Base-by-base conservation (phyloP, 2,888 invertebrate genomes). In the Rugalucina vietnamica region DNA sequence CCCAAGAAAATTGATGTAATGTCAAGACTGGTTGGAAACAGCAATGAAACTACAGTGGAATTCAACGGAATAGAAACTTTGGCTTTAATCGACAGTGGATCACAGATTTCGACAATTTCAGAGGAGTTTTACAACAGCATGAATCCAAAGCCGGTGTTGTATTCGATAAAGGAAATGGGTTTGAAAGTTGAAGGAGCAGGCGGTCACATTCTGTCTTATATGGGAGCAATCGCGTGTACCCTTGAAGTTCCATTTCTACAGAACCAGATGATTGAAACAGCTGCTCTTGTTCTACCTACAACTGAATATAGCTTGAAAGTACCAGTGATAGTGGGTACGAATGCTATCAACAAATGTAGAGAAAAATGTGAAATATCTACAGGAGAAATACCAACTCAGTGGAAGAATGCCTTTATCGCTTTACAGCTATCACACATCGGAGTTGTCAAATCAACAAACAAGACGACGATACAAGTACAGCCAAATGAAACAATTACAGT, bases 111-210 rank as follows among this genome's bases (percentile, higher is more conserved):
- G 29, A 60, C 60, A 2, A 8, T 27, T 8, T 60, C 60, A 3
- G 60, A 60, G 60, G 60, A 60, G 5, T 60, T 60, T 29, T 60
- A 60, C 60, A 60, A 60, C 29, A 60, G 29, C 60, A 60, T 60
- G 60, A 27, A 60, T 24, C 60, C 60, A 8, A 24, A 60, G 29
- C 60, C 60, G 4, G 29, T 10, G 29, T 18, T 60, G 29, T 21
- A 27, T 5, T 60, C 60, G 29, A 60, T 60, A 10, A 29, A 60
- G 29, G 60, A 60, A 27, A n/a, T n/a, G n/a, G n/a, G 5, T 60
- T 27, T 60, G 60, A 60, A 60, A 60, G 18, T 60, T 60, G 60
- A 60, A 60, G 29, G 60, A 27, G 60, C 60, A 27, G 60, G 60
- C 10, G 60, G 60, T 5, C 60, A 60, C 29, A 27, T 60, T 29